Evolutionary conservation across 2,888 invertebrate species (phyloP), one percentile per base, ranked within the genome.

Genomic region (Plutella xylostella): DNA sequence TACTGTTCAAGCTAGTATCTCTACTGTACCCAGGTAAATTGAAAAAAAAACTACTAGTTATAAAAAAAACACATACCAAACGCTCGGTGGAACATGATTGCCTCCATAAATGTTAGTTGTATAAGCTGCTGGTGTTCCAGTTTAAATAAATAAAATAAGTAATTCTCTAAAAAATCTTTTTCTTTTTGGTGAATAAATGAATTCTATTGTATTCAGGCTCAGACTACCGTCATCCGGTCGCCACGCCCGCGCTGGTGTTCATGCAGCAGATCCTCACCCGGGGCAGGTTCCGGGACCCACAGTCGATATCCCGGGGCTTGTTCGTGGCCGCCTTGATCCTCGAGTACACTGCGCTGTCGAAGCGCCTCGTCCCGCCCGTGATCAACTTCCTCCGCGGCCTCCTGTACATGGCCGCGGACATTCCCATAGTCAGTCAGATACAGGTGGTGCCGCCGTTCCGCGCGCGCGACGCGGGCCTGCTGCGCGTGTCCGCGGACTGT

Each of bases 161-260:
- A n/a, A n/a, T n/a, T n/a, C n/a, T n/a, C n/a, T n/a, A n/a, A n/a
- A n/a, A n/a, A n/a, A n/a, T n/a, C n/a, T n/a, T n/a, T n/a, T n/a
- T n/a, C n/a, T n/a, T n/a, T n/a, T n/a, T n/a, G n/a, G n/a, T n/a
- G n/a, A n/a, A n/a, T n/a, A n/a, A n/a, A n/a, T n/a, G n/a, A n/a
- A n/a, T n/a, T 6, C 71, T 92, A 35, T 65, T 97, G 44, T 98
- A 93, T 72, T 92, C 97, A 1, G 91, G 96, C 0, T 96, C 97
- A 0, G 97, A 98, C 74, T 94, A 92, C 65, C 86, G 90, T 33
- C 97, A 98, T 85, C 90, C 91, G 0, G 88, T 97, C 3, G 91
- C 92, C n/a, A 94, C 94, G 12, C 96, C 96, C n/a, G 83, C 86
- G 55, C 82, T 93, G 55, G 82, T 93, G 51, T 94, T 96, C 56